Evolutionary conservation across 2,888 invertebrate species (phyloP), one percentile per base, ranked within the genome.

Genomic region (Thereva nobilitata): DNA sequence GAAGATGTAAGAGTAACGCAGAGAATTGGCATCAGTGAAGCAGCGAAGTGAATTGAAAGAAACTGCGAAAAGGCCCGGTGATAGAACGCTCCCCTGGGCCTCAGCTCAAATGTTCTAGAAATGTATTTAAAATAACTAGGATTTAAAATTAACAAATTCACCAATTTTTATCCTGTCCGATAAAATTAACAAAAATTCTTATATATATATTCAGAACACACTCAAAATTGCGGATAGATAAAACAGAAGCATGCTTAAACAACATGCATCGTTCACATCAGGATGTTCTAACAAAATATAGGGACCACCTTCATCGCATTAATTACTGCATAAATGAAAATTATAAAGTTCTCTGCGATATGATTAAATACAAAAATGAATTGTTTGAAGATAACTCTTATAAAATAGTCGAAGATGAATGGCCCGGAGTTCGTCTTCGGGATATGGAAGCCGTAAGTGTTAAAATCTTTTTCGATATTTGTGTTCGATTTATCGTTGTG

Each of bases 241-340:
- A 89, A 77, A 89, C 91, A 0, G 91, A 92, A 76, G 85, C 85
- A 68, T 92, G 91, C 74, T 85, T 93, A 57, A 84, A 87, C 4
- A 86, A 87, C 6, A 80, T 97, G 49, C 90, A 94, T 0, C 76
- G 81, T 7, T 86, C 84, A 50, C 96, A 97, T 78, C 91, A 91
- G 76, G 83, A 86, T 50, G 84, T 93, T 73, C 81, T 97, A 2
- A 83, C 85, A 2, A 87, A 89, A 69, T 97, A 95, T 77, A 84
- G 85, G 50, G 84, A 87, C 3, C 92, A 95, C 77, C 82, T 97
- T 50, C 83, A 86, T 35, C 85, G 86, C 66, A 86, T 96, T 59
- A 88, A 89, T 74, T 84, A 85, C 63, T 93, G 94, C 76, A 87
- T 97, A 49, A 90, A 92, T 71, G 89, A 90, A 64, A 81, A 81